Conservation (phyloP, 2,113 vertebrate genomes). For the Dromas ardeola region DNA sequence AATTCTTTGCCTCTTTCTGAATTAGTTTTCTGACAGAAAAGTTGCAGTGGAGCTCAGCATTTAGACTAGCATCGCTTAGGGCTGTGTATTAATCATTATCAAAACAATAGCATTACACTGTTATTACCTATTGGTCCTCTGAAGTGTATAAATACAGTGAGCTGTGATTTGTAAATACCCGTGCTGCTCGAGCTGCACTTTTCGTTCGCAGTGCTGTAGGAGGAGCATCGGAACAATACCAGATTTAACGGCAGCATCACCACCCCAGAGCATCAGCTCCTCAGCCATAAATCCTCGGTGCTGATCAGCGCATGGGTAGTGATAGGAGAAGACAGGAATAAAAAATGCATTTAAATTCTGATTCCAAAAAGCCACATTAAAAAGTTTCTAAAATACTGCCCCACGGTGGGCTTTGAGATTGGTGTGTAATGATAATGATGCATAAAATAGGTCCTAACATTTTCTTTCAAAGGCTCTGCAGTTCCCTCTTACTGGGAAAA, state of each 20-base stretch:
- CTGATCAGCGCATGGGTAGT: accelerated
- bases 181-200: not conserved
- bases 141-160: not conserved
- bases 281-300: not conserved
- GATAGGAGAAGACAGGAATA: accelerated
- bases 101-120: not conserved
- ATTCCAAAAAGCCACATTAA: not conserved
- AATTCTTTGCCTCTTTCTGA: not conserved
- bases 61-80: not conserved
- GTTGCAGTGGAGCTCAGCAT: not conserved
- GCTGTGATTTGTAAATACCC: constrained; percentile 26
- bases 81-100: constrained; percentile 44
- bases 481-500: not conserved
- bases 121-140: constrained; percentile 34
- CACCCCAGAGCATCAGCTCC: not conserved
- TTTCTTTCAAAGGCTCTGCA: not conserved
- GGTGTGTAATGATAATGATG: not conserved
- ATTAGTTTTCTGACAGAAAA: not conserved
- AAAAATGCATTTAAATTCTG: not conserved
- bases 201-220: not conserved
- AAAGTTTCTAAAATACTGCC: not conserved
- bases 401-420: not conserved
- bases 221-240: not conserved
- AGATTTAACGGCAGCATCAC: not conserved
- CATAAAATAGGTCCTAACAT: not conserved